Conservation (phyloP, 2,797 vertebrate genomes). For the Chiloscyllium punctatum region DNA sequence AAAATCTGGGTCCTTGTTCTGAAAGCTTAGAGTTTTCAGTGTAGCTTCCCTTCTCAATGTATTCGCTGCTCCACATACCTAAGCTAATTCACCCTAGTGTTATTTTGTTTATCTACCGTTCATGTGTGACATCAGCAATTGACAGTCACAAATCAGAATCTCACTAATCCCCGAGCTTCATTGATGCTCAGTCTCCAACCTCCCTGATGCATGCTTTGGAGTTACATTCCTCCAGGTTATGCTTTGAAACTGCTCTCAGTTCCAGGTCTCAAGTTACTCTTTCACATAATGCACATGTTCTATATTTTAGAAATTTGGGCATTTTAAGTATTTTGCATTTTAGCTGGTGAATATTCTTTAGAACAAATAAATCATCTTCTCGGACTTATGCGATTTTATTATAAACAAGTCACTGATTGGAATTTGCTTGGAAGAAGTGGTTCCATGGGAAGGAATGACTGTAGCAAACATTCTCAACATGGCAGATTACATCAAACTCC, state of each 20-base stretch:
- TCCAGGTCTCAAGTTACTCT: not conserved
- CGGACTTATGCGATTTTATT: not conserved
- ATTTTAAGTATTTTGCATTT: not conserved
- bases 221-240: not conserved
- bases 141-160: too few relatives aligned
- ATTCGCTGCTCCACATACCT: not conserved
- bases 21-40: not conserved
- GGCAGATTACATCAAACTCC: not conserved
- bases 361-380: not conserved
- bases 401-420: not conserved
- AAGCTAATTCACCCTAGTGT: not conserved
- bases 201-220: not conserved
- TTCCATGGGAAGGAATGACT: not conserved
- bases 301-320: not conserved
- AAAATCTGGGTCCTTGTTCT: not conserved
- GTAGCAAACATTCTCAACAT: not conserved
- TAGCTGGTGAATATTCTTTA: not conserved
- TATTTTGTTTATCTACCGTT: not conserved
- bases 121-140: not conserved
- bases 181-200: not conserved
- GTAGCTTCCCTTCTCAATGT: too few relatives aligned
- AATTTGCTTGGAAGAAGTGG: not conserved
- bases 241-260: not conserved
- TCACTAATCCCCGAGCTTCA: too few relatives aligned
- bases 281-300: not conserved